Base-by-base conservation (phyloP, 2,113 vertebrate genomes). In the Bubo bubo region DNA sequence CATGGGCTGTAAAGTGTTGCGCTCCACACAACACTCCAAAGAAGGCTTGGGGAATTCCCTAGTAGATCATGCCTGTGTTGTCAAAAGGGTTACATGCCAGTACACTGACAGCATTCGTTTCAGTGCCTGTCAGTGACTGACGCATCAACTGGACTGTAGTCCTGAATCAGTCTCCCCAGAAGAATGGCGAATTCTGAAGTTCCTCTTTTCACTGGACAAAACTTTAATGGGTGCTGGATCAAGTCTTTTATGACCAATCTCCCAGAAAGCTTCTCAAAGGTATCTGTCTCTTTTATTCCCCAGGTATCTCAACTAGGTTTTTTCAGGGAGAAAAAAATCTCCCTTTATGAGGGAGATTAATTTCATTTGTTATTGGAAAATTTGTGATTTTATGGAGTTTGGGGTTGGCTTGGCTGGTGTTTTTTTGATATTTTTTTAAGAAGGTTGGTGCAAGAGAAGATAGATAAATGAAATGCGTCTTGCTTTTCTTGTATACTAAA, bases 81-180 rank as follows among this genome's bases (percentile, higher is more conserved):
- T 88, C 83, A 45, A 56, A 32, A 77, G 45, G 47, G 30, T 66
- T 81, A 24, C 71, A 28, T 43, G 45, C 86, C 73, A 59, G 72
- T 67, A 63, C 0, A 1, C 55, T 49, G 45, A 49, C 43, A 60
- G 10, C 62, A 34, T 80, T 88, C 39, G 24, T 94, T 93, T 94
- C 86, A 70, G 94, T 95, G 96, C 96, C 91, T 95, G 79, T 60
- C 75, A 88, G 77, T 71, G 71, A 41, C 84, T 81, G 63, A 43
- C 76, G 21, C 0, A 0, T 49, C 92, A 72, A 2, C 52, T 70
- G 82, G 49, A 19, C 77, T 63, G 9, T 39, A 62, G 67, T 66
- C 62, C 68, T 88, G 56, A 80, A 47, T 55, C 70, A 91, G n/a
- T 41, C 66, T 87, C 71, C 45, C 27, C 59, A 53, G 49, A 62